Evolutionary conservation across 2,113 vertebrate genomes (phyloP), one percentile per base, ranked within the genome.

Genomic region (Aphelocoma coerulescens): DNA sequence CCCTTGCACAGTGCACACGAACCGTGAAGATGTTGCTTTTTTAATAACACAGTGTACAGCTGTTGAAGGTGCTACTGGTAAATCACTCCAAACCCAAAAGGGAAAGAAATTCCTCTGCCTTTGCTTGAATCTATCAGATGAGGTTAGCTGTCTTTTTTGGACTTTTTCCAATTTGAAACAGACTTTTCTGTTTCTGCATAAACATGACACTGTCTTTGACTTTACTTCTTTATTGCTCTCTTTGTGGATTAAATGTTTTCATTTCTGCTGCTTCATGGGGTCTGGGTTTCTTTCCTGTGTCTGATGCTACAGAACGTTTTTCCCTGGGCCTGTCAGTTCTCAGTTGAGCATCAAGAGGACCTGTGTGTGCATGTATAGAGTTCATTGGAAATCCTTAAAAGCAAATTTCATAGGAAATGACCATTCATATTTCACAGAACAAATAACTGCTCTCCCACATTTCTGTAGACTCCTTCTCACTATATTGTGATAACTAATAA

Each of bases 401-500:
- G 44, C 19, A 89, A 46, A 91, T 81, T 44, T 65, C 3, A 3
- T 49, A 32, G 26, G 37, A 83, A 82, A 86, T 83, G 22, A 58
- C 22, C 23, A 41, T 74, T 72, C 4, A 26, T 75, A 58, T 67
- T 93, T 92, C 49, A 19, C 4, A 27, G 37, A 52, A 28, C 11
- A 89, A 94, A 91, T 86, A 80, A 68, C 16, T 68, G 4, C 74
- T 62, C 37, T 88, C 24, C 16, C 23, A 61, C 41, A 44, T 94
- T 89, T 88, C 69, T 85, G 26, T 17, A 95, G 55, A 61, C 44
- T 88, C 75, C 84, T 78, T 86, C 91, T 88, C 58, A 75, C 51
- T 87, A 21, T 82, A 27, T 39, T 82, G 55, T 76, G 75, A 75
- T 93, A 94, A 97, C 94, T 97, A 96, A 92, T 71, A 83, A 94